Evolutionary conservation across 2,888 invertebrate genomes (phyloP), one percentile per base, ranked within the genome.

Genomic region (Panzeria rudis): DNA sequence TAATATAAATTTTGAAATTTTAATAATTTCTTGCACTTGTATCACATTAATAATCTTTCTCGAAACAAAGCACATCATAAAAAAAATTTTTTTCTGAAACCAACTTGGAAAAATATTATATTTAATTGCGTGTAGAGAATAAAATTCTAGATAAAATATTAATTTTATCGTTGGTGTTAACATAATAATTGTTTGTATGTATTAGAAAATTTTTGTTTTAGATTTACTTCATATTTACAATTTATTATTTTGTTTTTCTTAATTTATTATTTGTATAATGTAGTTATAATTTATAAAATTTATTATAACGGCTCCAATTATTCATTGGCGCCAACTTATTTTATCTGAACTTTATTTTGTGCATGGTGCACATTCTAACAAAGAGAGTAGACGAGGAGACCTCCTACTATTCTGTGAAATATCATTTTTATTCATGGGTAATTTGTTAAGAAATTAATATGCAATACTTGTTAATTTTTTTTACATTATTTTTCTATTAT

Each of bases 371-470:
- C 41, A 41, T 41, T 78, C 41, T 62, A 52, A 41, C 41, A 13
- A 44, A 44, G 68, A 47, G 38, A 61, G 72, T 50, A 66, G 59
- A 73, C 71, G 29, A 29, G 82, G 20, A 29, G 82, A 83, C 62
- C 82, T 72, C 75, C 75, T 69, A 82, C 81, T 76, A 82, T 82
- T 82, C 62, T n/a, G 13, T 38, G 25, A 4, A 56, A 52, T 50
- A 69, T n/a, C 32, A 59, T 23, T 64, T 78, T 68, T 79, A 56
- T 56, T 80, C 64, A 62, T 72, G 54, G 35, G 38, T 73, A 80
- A 80, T 80, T 66, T 80, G 56, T 56, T 23, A 64, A 80, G 64
- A 72, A 72, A 80, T 72, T 80, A 80, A 72, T 80, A 80, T 80
- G 80, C 80, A 80, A 72, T 73, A 56, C 54, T 66, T 66, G 80